Conservation (phyloP, 2,888 invertebrate genomes). For the Phasia obesa region DNA sequence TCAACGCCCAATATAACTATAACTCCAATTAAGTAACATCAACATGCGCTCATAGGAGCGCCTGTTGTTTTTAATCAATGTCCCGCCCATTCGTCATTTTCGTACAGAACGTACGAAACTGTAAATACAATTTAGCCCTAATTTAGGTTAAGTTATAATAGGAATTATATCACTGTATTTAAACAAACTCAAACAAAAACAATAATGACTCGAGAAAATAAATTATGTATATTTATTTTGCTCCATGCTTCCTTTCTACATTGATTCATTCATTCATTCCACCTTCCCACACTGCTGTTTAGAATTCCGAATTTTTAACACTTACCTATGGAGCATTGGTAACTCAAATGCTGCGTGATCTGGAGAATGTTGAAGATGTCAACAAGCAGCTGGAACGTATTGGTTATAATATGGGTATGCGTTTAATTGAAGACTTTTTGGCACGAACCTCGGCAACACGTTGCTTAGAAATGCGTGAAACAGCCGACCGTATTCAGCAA, state of each 20-base stretch:
- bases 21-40: constrained; percentile 80
- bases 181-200: constrained; percentile 13
- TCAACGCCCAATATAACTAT: constrained; percentile 81
- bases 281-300: constrained; percentile 68
- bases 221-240: constrained; percentile 26
- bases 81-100: constrained; percentile 56
- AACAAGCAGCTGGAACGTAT: constrained; percentile 97
- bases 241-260: no score
- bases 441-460: constrained; percentile 94
- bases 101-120: constrained; percentile 51
- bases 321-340: constrained; percentile 99
- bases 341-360: constrained; percentile 97
- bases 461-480: constrained; percentile 97
- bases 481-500: constrained; percentile 96
- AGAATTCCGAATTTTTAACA: constrained; percentile 98
- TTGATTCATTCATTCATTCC: constrained; percentile 31
- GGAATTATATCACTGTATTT: constrained; percentile 23
- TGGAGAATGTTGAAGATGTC: constrained; percentile 98
- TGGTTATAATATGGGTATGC: constrained; percentile 99
- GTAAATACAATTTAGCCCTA: constrained; percentile 65
- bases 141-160: constrained; percentile 62
- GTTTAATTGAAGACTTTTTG: constrained; percentile 98
- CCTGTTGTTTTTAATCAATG: constrained; percentile 40
- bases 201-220: constrained; percentile 52
- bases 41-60: constrained; percentile 66